Conservation (phyloP, 1,140 invertebrate genomes). For the Artemia franciscana region DNA sequence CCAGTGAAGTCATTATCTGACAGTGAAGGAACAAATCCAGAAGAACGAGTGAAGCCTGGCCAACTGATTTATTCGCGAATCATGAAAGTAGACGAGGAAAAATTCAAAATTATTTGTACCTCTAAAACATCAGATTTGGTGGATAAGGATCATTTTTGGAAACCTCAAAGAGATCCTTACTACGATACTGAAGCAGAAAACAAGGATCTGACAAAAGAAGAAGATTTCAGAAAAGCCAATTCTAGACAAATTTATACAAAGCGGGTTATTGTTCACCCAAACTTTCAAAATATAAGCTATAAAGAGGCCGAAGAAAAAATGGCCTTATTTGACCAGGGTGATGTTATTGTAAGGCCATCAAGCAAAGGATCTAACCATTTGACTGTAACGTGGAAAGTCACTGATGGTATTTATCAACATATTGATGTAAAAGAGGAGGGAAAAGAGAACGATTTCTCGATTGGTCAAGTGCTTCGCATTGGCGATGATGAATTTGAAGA, state of each 20-base stretch:
- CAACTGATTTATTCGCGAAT: slow-evolving; percentile 84
- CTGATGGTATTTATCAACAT: slow-evolving; percentile 72
- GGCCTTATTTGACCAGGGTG: slow-evolving; percentile 78
- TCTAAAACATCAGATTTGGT: slow-evolving; percentile 75
- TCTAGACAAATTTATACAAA: slow-evolving; percentile 64
- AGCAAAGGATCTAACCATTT: slow-evolving; percentile 88
- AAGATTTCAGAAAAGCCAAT: slow-evolving; percentile 54
- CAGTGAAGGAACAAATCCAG: slow-evolving; percentile 72
- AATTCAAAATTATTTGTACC: slow-evolving; percentile 77
- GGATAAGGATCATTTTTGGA: slow-evolving; percentile 76
- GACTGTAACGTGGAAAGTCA: slow-evolving; percentile 95
- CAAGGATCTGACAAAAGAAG: slow-evolving; percentile 47
- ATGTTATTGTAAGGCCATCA: slow-evolving; percentile 83
- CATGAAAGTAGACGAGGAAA: slow-evolving; percentile 80
- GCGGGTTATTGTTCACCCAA: slow-evolving; percentile 87
- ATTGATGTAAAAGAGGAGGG: slow-evolving; percentile 86
- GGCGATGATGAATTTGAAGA: slow-evolving; percentile 85
- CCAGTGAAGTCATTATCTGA: slow-evolving; percentile 87
- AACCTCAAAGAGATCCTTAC: slow-evolving; percentile 62
- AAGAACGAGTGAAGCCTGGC: slow-evolving; percentile 60
- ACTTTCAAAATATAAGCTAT: slow-evolving; percentile 90
- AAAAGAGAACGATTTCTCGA: slow-evolving; percentile 86
- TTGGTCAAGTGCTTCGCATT: slow-evolving; percentile 72
- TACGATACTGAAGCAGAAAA: slow-evolving; percentile 75
- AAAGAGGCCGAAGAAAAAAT: slow-evolving; percentile 75